Evolutionary conservation across 2,113 vertebrate species (phyloP), one percentile per base, ranked within the genome.

Genomic region (Acrocephalus arundinaceus): DNA sequence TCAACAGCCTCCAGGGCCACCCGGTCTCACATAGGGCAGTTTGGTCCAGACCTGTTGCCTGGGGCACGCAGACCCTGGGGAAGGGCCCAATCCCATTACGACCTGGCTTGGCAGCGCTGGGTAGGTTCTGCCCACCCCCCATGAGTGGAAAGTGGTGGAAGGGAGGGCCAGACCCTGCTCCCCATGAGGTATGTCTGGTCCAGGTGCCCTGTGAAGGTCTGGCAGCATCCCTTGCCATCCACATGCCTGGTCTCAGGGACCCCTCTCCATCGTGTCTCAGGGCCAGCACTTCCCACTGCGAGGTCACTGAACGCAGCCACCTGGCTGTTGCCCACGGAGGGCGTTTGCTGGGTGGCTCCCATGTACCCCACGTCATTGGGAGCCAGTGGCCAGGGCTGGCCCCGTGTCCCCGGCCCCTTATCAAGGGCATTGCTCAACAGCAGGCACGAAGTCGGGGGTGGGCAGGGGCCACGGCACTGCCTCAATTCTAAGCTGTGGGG

Each of bases 381-480:
- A 90, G 90, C 78, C 8, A 2, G 51, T 8, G 63, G 41, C 62
- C 41, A 20, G 37, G 45, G 21, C 81, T 79, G 87, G 87, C 49
- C 20, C 33, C 1, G 1, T 78, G 77, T 31, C 45, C 57, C 35
- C 1, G 0, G 31, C 13, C 31, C 45, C 88, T 96, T 94, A 92
- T 90, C 88, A 12, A n/a, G 46, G 35, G 4, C 79, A 70, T 97
- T 96, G 94, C 96, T 93, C 90, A 97, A 97, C 5, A 35, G 46
- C 1, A 7, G 45, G n/a, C 1, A 3, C 2, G 0, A 24, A 22
- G 30, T 76, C 2, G 8, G 65, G 41, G 51, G 28, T 0, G 2
- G 51, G 18, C 30, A 46, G 49, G 30, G 58, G 45, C 48, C 35
- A 5, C 4, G 13, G 54, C 54, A 10, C 78, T 19, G 48, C 71